A percentile compares a stretch with the other conserved stretches of the same genome.
Evolutionary conservation across 2,888 invertebrate species (phyloP).

Genomic region (Cantharis rufa): DNA sequence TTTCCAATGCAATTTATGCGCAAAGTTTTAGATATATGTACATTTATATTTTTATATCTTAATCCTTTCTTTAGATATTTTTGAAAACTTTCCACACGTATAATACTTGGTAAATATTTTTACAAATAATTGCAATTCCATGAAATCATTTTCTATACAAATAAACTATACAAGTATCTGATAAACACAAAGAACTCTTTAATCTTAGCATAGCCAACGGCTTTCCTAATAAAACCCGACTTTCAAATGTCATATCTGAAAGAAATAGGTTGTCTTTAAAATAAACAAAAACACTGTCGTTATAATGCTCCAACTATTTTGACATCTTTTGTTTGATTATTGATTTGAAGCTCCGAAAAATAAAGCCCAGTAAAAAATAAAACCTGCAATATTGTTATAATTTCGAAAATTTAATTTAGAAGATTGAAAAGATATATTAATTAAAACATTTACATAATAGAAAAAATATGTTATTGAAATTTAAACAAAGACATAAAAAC

Average conservation of each 20-base stretch:
- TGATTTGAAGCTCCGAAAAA: background rate
- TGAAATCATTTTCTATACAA: background rate
- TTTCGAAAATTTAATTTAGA: background rate
- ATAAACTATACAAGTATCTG: background rate
- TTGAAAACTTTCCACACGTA: background rate
- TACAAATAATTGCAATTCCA: background rate
- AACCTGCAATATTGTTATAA: background rate
- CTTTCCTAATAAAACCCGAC: background rate
- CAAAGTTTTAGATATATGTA: background rate
- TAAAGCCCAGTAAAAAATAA: background rate
- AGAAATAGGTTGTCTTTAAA: background rate
- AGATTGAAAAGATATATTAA: background rate
- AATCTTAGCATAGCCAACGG: slow-evolving; percentile 1
- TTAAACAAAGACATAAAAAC: slow-evolving; percentile 28
- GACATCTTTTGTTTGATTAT: background rate
- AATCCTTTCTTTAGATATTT: background rate
- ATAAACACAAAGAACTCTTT: background rate
- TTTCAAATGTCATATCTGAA: background rate
- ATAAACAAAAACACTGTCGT: background rate
- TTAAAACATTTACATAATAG: background rate
- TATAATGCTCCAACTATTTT: background rate
- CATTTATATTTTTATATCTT: background rate
- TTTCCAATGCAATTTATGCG: background rate
- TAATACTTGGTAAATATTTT: background rate
- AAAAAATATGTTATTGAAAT: slow-evolving; percentile 22